Base-by-base conservation (phyloP, 2,797 vertebrate genomes). In the Siniperca obscura region DNA sequence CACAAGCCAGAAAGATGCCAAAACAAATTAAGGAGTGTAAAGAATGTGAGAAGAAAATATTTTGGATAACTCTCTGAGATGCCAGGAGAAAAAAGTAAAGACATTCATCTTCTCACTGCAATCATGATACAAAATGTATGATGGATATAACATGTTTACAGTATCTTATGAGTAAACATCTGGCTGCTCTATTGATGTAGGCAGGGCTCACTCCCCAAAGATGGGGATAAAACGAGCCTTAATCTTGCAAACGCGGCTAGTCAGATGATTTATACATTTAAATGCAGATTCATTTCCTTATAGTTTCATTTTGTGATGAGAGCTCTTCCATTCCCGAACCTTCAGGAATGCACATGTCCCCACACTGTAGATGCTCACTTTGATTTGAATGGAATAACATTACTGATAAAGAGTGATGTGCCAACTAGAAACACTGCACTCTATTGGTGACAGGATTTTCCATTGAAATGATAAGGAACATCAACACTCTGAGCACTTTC, bases 1-100 rank as follows among this genome's bases (percentile, higher is more conserved):
- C 80, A 82, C 83, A 80, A 85, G 71, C 76, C 74, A 76, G 61
- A 70, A 68, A 71, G 76, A 84, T 76, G 83, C 75, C 78, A 80
- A 80, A 90, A 82, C 73, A 88, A 87, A 84, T 83, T 62, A 82
- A 71, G 80, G 78, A 83, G 76, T 65, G 72, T 74, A 60, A 65
- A 21, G 60, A 72, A 59, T 80, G 64, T 52, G 72, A 74, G 50
- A 59, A 8, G 62, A 65, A 79, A 68, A 70, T 66, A 55, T 70
- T 65, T 61, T 25, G 40, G 44, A 30, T 60, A 50, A 27, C 21
- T 42, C 22, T 72, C 59, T 8, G n/a, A 69, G 65, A 62, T 46
- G 50, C 62, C 17, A 57, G 5, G 16, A 40, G 8, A 46, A 42
- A 71, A 69, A 62, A 70, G 19, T 14, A 38, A 57, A 72, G 46